Conservation (phyloP, 2,888 invertebrate species). For the Andrena praecox region DNA sequence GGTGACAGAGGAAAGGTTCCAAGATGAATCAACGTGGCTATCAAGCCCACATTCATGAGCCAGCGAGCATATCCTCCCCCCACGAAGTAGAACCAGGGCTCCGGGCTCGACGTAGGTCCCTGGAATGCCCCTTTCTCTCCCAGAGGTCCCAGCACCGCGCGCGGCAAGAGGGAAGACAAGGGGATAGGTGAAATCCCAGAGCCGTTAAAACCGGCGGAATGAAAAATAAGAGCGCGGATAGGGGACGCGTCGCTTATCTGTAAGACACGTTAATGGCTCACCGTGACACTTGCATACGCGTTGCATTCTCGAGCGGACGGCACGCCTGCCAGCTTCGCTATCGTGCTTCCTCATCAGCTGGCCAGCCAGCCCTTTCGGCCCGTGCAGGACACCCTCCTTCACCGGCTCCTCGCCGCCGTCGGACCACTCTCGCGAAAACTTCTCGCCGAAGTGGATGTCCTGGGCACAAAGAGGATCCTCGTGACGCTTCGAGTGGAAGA, state of each 20-base stretch:
- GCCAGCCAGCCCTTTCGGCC: constrained; percentile 81
- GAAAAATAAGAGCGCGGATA: constrained; percentile 62
- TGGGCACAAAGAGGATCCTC: constrained; percentile 80
- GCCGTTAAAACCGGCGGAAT: constrained; percentile 50
- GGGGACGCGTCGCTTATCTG: constrained; percentile 41
- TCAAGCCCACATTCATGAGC: not conserved
- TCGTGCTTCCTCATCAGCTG: constrained; percentile 95
- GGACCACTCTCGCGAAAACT: constrained; percentile 94
- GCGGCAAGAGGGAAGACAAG: constrained; percentile 3
- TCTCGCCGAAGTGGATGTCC: constrained; percentile 94
- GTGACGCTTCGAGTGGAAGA: not conserved
- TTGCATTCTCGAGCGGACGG: constrained; percentile 92
- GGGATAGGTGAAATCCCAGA: constrained; percentile 47
- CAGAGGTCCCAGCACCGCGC: not conserved
- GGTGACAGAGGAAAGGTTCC: too few species aligned
- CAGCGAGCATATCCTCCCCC: not conserved
- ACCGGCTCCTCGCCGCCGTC: constrained; percentile 92
- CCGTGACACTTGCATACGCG: constrained; percentile 97
- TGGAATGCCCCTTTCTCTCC: constrained; percentile 6
- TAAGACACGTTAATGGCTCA: constrained; percentile 66
- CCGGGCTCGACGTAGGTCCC: not conserved
- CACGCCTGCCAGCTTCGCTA: constrained; percentile 95
- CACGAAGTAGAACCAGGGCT: not conserved
- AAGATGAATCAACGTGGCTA: too few species aligned
- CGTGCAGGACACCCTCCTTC: constrained; percentile 86